phyloP scores from a whole-genome alignment of 2,888 invertebrate species.

The Globia sparganii region DNA sequence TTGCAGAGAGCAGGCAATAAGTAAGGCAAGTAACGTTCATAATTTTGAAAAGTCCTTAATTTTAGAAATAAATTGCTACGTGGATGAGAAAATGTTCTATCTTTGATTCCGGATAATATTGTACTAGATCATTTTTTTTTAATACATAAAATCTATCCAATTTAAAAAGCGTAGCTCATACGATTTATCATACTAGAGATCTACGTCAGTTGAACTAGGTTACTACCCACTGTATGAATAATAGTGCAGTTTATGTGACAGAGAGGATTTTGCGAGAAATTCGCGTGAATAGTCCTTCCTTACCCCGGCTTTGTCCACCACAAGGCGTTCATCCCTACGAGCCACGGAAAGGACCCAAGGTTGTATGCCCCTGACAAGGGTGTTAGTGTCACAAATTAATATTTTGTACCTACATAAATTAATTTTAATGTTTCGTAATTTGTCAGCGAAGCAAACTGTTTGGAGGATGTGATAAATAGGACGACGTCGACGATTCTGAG shows the following conservation, averaged over 20 bases:
- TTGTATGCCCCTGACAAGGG: conserved; percentile 76
- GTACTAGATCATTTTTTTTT: background rate
- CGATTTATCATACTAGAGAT: conserved; percentile 81
- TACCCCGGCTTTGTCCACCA: conserved; percentile 79
- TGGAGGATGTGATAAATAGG: conserved; percentile 37
- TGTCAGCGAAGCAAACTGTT: conserved; percentile 58
- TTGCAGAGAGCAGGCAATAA: background rate
- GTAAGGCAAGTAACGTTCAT: background rate
- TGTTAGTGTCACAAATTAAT: conserved; percentile 76
- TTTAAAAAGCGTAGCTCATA: conserved; percentile 64
- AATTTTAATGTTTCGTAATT: conserved; percentile 69
- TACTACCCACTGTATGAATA: conserved; percentile 79
- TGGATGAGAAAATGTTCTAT: background rate
- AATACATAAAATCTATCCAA: conserved; percentile 29
- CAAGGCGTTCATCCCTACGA: conserved; percentile 74
- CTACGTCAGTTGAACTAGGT: conserved; percentile 79
- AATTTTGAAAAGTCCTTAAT: background rate
- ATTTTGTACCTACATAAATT: conserved; percentile 74
- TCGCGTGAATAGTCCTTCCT: conserved; percentile 78
- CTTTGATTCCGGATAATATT: conserved; percentile 4
- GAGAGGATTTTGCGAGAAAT: conserved; percentile 81
- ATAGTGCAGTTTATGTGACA: conserved; percentile 85
- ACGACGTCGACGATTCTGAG: background rate
- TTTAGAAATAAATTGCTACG: background rate
- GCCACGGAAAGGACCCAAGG: conserved; percentile 70